Conservation (phyloP, 2,888 invertebrate genomes). For the Ectemnius lituratus region DNA sequence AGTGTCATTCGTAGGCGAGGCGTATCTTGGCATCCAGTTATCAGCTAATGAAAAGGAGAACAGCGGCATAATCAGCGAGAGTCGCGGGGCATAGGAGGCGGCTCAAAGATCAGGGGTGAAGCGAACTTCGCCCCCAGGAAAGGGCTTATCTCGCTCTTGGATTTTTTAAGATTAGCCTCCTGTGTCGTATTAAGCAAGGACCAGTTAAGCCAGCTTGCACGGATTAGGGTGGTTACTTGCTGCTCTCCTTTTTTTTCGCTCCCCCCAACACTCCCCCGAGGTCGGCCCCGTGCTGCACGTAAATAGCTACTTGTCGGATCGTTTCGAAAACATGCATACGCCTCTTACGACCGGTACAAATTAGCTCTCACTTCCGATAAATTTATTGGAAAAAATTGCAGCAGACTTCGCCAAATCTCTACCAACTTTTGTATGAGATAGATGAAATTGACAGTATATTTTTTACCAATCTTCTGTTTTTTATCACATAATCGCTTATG, state of each 20-base stretch:
- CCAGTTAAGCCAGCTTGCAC: conserved; percentile 67
- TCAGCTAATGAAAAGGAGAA: conserved; percentile 76
- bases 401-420: background rate
- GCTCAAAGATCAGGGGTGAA: conserved; percentile 45
- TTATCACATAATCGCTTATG: no score
- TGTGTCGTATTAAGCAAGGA: conserved; percentile 76
- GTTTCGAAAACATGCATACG: conserved; percentile 61
- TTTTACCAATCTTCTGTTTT: no score
- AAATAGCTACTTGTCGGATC: conserved; percentile 78
- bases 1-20: conserved; percentile 73
- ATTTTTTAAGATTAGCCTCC: conserved; percentile 76
- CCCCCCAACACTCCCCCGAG: conserved; percentile 45
- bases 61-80: conserved; percentile 63
- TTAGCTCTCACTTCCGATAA: conserved; percentile 43
- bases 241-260: conserved; percentile 10
- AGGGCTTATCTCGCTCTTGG: conserved; percentile 71
- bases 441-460: no score
- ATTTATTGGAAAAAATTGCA: conserved; percentile 32
- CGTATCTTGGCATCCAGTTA: conserved; percentile 69
- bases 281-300: conserved; percentile 63
- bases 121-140: conserved; percentile 46
- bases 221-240: conserved; percentile 49
- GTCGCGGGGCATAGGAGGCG: conserved; percentile 59
- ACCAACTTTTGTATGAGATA: no score
- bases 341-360: conserved; percentile 31